Evolutionary conservation across 2,888 invertebrate species (phyloP).

Genomic region (Acanthosepion lycidas): DNA sequence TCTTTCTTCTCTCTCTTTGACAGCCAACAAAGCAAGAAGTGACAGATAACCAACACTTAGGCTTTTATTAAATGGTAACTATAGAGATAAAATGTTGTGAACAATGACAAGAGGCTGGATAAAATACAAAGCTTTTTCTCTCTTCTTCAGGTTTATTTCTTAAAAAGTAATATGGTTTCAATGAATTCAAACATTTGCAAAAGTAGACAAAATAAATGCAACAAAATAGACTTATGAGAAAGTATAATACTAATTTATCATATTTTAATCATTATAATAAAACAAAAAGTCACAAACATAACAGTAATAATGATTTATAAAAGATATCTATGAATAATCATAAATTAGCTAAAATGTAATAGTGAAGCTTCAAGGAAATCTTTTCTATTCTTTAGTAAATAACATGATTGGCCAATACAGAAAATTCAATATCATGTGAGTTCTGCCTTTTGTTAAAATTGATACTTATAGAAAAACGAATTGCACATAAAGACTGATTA

Average conservation of each 20-base stretch:
- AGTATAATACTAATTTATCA: no score
- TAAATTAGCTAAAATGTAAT: no score
- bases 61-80: constrained; percentile 6
- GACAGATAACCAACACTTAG: neutral
- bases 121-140: neutral
- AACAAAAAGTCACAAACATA: no score
- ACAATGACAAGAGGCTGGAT: neutral
- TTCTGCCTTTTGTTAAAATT: neutral
- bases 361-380: no score
- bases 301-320: no score
- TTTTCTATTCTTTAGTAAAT: neutral
- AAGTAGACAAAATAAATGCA: neutral
- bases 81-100: neutral
- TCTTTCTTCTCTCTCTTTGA: neutral
- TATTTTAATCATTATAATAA: no score
- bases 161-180: neutral
- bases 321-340: no score
- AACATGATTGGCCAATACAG: neutral
- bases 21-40: constrained; percentile 1
- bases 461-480: neutral
- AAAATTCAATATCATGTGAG: neutral
- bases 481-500: neutral
- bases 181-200: neutral
- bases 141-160: neutral
- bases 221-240: neutral